These are phyloP conservation scores for Antechinus stuartii DNA, from an alignment of 2,113 vertebrate species.

Conservation along the genomic window DNA sequence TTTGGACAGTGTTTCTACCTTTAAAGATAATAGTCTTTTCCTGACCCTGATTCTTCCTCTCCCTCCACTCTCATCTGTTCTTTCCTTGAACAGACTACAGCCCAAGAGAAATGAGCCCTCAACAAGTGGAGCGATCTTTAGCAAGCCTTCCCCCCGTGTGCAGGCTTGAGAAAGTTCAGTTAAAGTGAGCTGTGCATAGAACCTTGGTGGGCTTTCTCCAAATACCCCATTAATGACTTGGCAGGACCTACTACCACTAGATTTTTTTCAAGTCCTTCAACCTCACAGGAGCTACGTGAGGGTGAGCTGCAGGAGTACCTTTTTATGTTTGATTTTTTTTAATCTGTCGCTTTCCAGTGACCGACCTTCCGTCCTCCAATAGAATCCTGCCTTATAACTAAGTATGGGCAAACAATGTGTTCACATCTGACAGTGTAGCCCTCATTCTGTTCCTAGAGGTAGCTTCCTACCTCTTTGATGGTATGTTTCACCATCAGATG, in stretches of 20 bases:
- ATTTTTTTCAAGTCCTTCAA: not conserved
- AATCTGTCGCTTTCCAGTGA: not conserved
- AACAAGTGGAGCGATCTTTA: conserved; percentile 25
- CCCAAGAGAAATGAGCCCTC: conserved; percentile 16
- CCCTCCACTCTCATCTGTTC: conserved; percentile 35
- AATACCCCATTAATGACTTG: not conserved
- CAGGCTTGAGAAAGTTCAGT: not conserved
- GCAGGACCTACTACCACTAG: not conserved
- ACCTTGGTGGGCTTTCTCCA: not conserved
- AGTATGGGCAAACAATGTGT: not conserved
- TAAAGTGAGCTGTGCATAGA: not conserved
- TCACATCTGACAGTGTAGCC: not conserved
- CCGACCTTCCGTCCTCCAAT: not conserved
- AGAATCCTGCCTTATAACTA: not conserved
- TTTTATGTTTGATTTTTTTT: not conserved
- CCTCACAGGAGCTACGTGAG: not conserved
- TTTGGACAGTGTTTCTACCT: not conserved
- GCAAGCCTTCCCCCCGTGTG: not conserved
- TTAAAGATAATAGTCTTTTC: not conserved
- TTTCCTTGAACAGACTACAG: conserved; percentile 46
- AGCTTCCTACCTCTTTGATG: not conserved
- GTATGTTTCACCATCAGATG: not conserved
- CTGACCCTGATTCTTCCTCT: not conserved
- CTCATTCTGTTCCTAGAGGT: not conserved
- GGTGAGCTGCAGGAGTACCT: not conserved